Evolutionary conservation across 2,888 invertebrate species (phyloP).

Genomic region (Dynastes maya): DNA sequence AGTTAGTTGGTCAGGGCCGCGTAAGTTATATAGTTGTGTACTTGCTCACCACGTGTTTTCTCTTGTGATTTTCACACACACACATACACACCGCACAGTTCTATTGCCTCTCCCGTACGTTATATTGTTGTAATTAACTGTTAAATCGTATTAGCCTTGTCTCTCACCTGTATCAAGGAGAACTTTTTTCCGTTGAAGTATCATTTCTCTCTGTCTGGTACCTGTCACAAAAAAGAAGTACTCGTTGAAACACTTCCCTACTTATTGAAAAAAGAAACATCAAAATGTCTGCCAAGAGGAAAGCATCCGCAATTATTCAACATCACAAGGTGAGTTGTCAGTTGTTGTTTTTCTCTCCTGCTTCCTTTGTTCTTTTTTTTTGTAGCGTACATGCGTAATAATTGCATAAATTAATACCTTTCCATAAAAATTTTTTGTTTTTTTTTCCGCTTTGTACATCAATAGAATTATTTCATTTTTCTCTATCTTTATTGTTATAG

Average conservation of each 20-base stretch:
- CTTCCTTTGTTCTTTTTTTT: neutral
- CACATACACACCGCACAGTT: neutral
- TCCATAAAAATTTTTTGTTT: too few relatives aligned
- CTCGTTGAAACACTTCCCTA: constrained; percentile 41
- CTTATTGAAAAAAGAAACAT: constrained; percentile 35
- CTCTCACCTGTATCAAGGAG: constrained; percentile 26
- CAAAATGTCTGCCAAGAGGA: constrained; percentile 80
- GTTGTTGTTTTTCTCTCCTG: constrained; percentile 21
- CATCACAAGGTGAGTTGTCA: constrained; percentile 71
- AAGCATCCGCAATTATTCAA: constrained; percentile 83
- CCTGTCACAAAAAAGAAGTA: constrained; percentile 55
- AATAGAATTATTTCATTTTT: neutral
- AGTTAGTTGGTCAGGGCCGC: constrained; percentile 68
- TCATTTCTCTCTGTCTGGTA: constrained; percentile 26
- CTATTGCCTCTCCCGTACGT: constrained; percentile 28
- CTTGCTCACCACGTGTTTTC: constrained; percentile 52
- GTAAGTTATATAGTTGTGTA: constrained; percentile 50
- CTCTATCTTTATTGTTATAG: neutral
- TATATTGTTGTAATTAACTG: constrained; percentile 38
- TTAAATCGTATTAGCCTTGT: constrained; percentile 46
- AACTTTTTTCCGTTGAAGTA: constrained; percentile 41
- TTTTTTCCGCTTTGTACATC: too few relatives aligned
- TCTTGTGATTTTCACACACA: constrained; percentile 42
- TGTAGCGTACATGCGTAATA: neutral
- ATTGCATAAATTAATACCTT: neutral